Conservation (phyloP, 1,140 invertebrate genomes). For the Drosophila kikkawai region DNA sequence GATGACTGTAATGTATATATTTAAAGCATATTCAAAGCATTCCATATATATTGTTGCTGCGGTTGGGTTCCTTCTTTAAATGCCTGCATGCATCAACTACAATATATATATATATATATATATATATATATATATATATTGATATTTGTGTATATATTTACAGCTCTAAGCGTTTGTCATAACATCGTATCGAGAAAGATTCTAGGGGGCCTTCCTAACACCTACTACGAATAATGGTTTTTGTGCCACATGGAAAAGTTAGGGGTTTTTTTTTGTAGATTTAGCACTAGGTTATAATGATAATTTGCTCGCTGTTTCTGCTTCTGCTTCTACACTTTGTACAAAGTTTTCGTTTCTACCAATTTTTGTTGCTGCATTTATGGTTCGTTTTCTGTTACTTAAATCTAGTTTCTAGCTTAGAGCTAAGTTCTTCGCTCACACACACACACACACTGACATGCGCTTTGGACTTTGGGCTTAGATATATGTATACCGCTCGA, state of each 20-base stretch:
- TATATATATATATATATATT: constrained; percentile 45
- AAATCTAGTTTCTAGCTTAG: constrained; percentile 63
- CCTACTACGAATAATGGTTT: constrained; percentile 34
- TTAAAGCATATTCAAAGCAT: constrained; percentile 84
- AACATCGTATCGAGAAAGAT: constrained; percentile 49
- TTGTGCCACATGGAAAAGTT: constrained; percentile 58
- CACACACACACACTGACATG: constrained; percentile 48
- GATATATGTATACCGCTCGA: constrained; percentile 61
- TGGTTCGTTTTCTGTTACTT: constrained; percentile 28
- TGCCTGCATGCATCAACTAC: constrained; percentile 64
- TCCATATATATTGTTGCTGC: constrained; percentile 46
- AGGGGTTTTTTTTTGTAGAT: constrained; percentile 35
- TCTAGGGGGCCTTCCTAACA: constrained; percentile 40
- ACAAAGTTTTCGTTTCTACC: constrained; percentile 60
- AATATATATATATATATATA: constrained; percentile 41
- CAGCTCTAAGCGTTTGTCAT: constrained; percentile 67
- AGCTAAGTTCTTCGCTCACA: constrained; percentile 51
- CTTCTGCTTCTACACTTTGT: constrained; percentile 46
- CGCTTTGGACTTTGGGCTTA: constrained; percentile 81
- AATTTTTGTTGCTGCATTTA: constrained; percentile 26
- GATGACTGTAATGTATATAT: constrained; percentile 35
- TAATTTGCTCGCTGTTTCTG: constrained; percentile 48
- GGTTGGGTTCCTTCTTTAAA: constrained; percentile 55
- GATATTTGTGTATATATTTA: constrained; percentile 66
- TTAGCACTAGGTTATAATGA: constrained; percentile 40